These are phyloP conservation scores for Phyllostomus discolor DNA, from an alignment of 2,113 vertebrate genomes.

Conservation along the genomic window DNA sequence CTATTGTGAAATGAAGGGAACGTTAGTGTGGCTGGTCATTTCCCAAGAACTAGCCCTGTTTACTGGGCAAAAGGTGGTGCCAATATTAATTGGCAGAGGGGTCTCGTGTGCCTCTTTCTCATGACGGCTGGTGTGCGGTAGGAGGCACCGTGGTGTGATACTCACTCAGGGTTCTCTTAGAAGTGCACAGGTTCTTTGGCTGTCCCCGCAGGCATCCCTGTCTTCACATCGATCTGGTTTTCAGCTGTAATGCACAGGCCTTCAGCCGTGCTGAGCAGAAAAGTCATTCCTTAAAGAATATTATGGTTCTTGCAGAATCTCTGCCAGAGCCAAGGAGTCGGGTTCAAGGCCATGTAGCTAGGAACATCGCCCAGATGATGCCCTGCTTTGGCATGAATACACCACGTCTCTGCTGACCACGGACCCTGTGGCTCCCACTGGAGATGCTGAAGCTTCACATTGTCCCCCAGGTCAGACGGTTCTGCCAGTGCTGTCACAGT, in stretches of 20 bases:
- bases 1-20: neutral
- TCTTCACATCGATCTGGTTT: neutral
- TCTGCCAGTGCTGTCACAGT: neutral
- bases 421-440: neutral
- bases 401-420: neutral
- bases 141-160: neutral
- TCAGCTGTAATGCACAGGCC: neutral
- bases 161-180: neutral
- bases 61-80: neutral
- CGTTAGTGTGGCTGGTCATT: neutral
- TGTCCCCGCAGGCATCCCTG: neutral
- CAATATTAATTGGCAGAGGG: neutral
- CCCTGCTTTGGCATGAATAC: neutral
- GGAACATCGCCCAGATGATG: neutral
- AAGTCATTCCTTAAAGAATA: neutral
- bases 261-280: neutral
- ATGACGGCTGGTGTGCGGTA: neutral
- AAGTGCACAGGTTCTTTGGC: neutral
- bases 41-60: neutral
- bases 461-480: neutral
- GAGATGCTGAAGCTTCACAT: neutral
- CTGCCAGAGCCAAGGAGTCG: neutral
- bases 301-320: neutral
- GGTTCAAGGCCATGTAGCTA: neutral
- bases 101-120: neutral